Evolutionary conservation across 2,888 invertebrate species (phyloP), one percentile per base, ranked within the genome.

Genomic region (Dorcus parallelipipedus): DNA sequence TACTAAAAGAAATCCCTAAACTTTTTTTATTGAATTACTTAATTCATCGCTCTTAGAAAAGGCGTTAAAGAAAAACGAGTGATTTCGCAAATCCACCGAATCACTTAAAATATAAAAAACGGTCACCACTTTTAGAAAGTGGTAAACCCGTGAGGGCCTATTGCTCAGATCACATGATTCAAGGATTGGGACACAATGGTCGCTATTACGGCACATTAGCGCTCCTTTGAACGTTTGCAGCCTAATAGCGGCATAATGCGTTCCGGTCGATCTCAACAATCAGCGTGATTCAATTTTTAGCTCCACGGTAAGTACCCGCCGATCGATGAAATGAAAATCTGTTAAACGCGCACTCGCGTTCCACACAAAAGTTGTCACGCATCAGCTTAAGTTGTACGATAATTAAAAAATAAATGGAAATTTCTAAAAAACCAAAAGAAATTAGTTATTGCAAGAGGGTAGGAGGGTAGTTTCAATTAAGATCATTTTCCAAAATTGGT

Each of bases 211-310:
- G 69, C 69, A 75, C 75, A 75, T 75, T 75, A 75, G 73, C 74
- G 74, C 71, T 73, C 73, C 75, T 75, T 75, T 75, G 73, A 74
- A 70, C 74, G 74, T 74, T 74, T 75, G 75, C 72, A 72, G 70
- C 73, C 73, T 75, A 75, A 75, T 73, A 75, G 75, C 74, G 72
- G 66, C 65, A 62, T 72, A 75, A 74, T 73, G 71, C 72, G 72
- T 73, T 75, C 74, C 74, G 73, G 73, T 72, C 73, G 72, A 71
- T 71, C 73, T 73, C 71, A 70, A 74, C 74, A 75, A 75, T 75
- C 74, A 75, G 69, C 69, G 70, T 73, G 71, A 75, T 75, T 75
- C 74, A 74, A 75, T 75, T 75, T 73, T 74, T 73, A 72, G 70
- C 71, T 72, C 69, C 67, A 62, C 67, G 64, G 68, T 68, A 73